Evolutionary conservation across 1,140 invertebrate species (phyloP), one percentile per base, ranked within the genome.

Genomic region (Lepidurus packardi): DNA sequence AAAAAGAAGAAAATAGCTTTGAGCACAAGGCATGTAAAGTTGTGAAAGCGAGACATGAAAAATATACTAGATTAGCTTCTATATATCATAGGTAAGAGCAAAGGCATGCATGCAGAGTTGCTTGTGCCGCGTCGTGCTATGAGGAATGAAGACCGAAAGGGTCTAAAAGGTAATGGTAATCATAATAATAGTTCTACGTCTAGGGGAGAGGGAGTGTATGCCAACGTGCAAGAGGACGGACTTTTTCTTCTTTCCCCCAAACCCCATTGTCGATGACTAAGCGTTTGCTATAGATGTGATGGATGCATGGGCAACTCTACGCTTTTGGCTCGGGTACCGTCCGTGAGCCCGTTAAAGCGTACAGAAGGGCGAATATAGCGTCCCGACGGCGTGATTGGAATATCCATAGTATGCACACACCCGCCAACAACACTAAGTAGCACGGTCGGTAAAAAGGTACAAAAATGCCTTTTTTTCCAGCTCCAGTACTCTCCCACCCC

Each of bases 321-420:
- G 34, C 34, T 2, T 65, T 65, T 65, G 16, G 53, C 53, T 21
- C 13, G 53, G 21, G 53, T 21, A n/a, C 53, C 21, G 6, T 65
- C 53, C 13, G 53, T 16, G 53, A 13, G 45, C 53, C 53, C 53
- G 53, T 65, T 65, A 65, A 16, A 65, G 53, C 53, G 53, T 65
- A 65, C 16, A 65, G 53, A 21, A 21, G 53, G 16, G 53, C 16
- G 6, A n/a, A 7, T 10, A 21, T 65, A 16, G 53, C 53, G 53
- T 65, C 53, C 53, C n/a, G 53, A 65, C 53, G 53, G 53, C 53
- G 53, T 65, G 53, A 65, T 65, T 65, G 53, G 53, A 65, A 65
- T 65, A 65, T 65, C 53, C 53, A 21, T 65, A 16, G 53, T n/a
- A 65, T 65, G 53, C 53, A n/a, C 45, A 47, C 45, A 7, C 45